phyloP scores from a whole-genome alignment of 2,888 invertebrate species.

The Napeogenes inachia region DNA sequence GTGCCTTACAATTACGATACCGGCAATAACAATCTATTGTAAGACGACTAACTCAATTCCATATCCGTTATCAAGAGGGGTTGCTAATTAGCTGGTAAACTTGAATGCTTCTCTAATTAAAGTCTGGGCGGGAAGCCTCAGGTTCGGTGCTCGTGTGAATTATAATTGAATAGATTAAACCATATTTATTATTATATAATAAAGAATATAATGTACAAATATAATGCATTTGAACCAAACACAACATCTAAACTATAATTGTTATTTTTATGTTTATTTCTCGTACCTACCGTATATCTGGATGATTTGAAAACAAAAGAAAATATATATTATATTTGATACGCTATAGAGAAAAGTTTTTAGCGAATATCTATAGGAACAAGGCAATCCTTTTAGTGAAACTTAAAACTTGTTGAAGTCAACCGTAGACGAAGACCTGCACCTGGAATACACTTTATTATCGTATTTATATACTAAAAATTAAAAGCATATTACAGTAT shows the following conservation, averaged over 20 bases:
- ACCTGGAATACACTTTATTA: slow-evolving; percentile 8
- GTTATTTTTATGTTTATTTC: too few species aligned
- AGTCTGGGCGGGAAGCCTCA: slow-evolving; percentile 62
- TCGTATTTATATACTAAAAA: too few species aligned
- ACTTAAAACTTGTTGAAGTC: slow-evolving; percentile 67
- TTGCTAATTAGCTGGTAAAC: slow-evolving; percentile 78
- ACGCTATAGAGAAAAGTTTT: slow-evolving; percentile 28
- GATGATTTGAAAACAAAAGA: not conserved
- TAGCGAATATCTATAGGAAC: slow-evolving; percentile 60
- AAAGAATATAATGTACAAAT: too few species aligned
- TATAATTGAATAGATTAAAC: too few species aligned
- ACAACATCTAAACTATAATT: too few species aligned
- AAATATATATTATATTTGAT: slow-evolving; percentile 19
- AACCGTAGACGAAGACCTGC: slow-evolving; percentile 41
- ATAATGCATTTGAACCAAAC: too few species aligned
- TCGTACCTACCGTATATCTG: too few species aligned
- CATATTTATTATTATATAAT: too few species aligned
- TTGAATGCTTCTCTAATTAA: slow-evolving; percentile 76
- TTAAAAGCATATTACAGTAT: too few species aligned
- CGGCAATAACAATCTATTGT: slow-evolving; percentile 39
- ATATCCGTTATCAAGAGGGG: slow-evolving; percentile 64
- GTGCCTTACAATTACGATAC: too few species aligned
- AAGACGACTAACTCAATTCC: slow-evolving; percentile 60
- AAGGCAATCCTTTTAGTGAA: slow-evolving; percentile 74
- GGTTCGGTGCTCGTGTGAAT: not conserved